Conservation (phyloP, 2,113 vertebrate genomes). For the Tamias sibiricus region DNA sequence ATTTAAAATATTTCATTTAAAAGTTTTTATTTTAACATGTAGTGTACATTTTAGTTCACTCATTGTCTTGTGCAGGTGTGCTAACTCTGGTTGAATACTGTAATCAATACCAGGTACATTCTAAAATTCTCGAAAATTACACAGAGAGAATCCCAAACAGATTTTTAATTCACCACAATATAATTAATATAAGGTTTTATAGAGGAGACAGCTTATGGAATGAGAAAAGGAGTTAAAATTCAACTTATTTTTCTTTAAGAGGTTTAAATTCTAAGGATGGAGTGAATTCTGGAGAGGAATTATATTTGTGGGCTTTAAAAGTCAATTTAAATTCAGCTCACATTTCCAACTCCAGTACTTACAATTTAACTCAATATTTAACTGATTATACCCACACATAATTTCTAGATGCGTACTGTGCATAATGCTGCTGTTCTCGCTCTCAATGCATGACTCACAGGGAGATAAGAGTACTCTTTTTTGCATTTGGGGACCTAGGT, state of each 20-base stretch:
- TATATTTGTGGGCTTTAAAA: neutral
- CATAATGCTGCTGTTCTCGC: neutral
- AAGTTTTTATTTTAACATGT: neutral
- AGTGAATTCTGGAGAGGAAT: neutral
- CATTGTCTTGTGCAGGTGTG: neutral
- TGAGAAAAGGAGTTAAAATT: neutral
- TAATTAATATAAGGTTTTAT: neutral
- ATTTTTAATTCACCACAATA: neutral
- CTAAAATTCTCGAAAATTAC: neutral
- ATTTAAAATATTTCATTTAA: neutral
- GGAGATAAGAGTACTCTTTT: neutral
- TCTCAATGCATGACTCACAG: neutral
- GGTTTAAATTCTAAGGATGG: neutral
- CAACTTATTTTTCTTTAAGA: neutral
- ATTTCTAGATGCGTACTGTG: conserved; percentile 43
- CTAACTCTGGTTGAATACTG: neutral
- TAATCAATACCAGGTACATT: neutral
- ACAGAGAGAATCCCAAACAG: neutral
- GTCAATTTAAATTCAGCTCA: conserved; percentile 16
- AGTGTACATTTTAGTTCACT: neutral
- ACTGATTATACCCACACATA: neutral
- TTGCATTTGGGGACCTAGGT: neutral
- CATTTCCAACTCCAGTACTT: neutral
- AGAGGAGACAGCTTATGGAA: neutral
- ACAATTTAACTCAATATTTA: conserved; percentile 55